phyloP scores from a whole-genome alignment of 2,888 invertebrate genomes.

The Polymixis lichenea region DNA sequence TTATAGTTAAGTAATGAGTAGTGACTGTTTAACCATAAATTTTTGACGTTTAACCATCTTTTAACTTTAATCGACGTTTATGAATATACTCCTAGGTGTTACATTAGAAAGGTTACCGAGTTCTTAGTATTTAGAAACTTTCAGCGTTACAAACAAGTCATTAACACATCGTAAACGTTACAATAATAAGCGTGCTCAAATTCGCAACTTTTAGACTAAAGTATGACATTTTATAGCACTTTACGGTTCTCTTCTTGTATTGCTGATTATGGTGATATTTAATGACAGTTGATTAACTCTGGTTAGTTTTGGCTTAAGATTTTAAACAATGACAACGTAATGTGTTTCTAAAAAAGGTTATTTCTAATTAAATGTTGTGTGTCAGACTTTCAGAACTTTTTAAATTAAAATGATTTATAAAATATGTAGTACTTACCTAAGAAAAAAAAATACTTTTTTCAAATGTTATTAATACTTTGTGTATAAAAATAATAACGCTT shows the following conservation, averaged over 20 bases:
- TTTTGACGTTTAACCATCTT: too few species aligned
- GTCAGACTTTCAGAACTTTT: background rate
- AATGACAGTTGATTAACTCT: background rate
- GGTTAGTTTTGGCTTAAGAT: background rate
- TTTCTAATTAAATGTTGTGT: background rate
- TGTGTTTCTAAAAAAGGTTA: background rate
- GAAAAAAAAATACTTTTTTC: too few species aligned
- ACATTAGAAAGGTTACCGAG: slow-evolving; percentile 9
- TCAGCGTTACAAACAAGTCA: background rate
- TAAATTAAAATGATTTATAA: too few species aligned
- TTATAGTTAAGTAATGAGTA: too few species aligned
- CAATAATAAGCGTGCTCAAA: background rate
- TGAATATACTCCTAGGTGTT: too few species aligned
- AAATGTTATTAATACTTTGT: too few species aligned
- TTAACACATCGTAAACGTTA: slow-evolving; percentile 6
- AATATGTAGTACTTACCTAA: too few species aligned
- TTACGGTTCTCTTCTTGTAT: background rate
- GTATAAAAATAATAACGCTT: too few species aligned
- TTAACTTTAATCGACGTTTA: too few species aligned
- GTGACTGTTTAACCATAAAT: too few species aligned
- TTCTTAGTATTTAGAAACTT: slow-evolving; percentile 2
- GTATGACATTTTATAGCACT: background rate
- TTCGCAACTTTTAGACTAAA: slow-evolving; percentile 16
- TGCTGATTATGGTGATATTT: background rate
- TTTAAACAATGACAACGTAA: background rate